Percentiles rank a stretch among this genome's conserved stretches.
These are phyloP conservation scores for Rousettus leschenaultii DNA, from an alignment of 2,113 vertebrate genomes.

Conservation along the genomic window DNA sequence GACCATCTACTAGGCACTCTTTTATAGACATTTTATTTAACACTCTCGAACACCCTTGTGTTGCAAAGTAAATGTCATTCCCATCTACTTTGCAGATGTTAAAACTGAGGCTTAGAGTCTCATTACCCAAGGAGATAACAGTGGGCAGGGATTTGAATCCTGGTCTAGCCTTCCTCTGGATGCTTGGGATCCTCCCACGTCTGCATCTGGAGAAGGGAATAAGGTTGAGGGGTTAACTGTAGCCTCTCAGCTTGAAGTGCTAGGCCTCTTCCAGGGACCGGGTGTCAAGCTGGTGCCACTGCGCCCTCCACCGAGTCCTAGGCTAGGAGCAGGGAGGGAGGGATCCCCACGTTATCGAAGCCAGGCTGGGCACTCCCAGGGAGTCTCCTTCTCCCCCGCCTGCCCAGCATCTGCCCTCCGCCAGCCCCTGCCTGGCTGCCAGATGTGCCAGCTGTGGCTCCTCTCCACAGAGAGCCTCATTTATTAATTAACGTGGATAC, in stretches of 20 bases:
- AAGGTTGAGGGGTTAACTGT: neutral
- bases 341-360: neutral
- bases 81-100: neutral
- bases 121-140: neutral
- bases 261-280: neutral
- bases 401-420: slow-evolving; percentile 59
- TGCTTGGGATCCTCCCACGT: neutral
- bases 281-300: neutral
- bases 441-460: slow-evolving; percentile 72
- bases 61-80: neutral
- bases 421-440: slow-evolving; percentile 71
- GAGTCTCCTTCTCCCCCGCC: slow-evolving; percentile 9
- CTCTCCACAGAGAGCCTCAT: slow-evolving; percentile 55
- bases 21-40: neutral
- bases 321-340: neutral
- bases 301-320: neutral
- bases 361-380: slow-evolving; percentile 7
- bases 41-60: neutral
- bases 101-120: neutral
- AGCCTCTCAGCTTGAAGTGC: neutral
- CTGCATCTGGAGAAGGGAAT: neutral
- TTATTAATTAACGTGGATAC: slow-evolving; percentile 75
- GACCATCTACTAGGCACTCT: neutral
- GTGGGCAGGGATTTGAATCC: neutral
- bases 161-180: neutral